These are phyloP conservation scores for Myripristis murdjan DNA, from an alignment of 2,797 vertebrate genomes.

Conservation along the genomic window DNA sequence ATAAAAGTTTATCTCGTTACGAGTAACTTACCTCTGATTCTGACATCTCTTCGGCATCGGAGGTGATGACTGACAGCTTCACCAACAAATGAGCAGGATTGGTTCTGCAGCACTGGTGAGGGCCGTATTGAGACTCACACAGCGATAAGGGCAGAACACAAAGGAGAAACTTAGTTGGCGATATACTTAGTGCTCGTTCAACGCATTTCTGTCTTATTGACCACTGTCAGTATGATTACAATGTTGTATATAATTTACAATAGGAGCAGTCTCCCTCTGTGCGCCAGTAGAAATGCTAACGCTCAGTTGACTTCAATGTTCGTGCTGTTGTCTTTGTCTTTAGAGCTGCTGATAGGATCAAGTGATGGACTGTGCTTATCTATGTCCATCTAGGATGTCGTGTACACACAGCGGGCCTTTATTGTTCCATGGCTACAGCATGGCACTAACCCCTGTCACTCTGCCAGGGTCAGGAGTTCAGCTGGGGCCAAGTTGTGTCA, in stretches of 20 bases:
- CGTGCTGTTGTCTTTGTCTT: constrained; percentile 65
- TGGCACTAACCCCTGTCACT: constrained; percentile 45
- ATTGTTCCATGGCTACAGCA: constrained; percentile 37
- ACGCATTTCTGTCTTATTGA: neutral
- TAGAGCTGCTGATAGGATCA: constrained; percentile 69
- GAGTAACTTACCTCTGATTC: too few species aligned
- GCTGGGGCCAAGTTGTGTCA: constrained; percentile 6
- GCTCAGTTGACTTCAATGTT: constrained; percentile 45
- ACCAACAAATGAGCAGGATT: too few species aligned
- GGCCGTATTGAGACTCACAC: too few species aligned
- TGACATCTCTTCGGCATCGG: too few species aligned
- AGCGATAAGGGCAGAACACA: too few species aligned
- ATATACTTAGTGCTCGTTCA: too few species aligned
- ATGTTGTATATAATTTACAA: constrained; percentile 27
- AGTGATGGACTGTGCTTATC: constrained; percentile 63
- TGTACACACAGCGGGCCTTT: constrained; percentile 63
- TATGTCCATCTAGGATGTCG: constrained; percentile 62
- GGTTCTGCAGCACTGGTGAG: too few species aligned
- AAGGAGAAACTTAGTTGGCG: too few species aligned
- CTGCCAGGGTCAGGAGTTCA: constrained; percentile 16
- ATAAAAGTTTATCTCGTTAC: too few species aligned
- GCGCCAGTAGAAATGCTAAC: constrained; percentile 24
- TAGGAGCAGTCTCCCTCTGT: constrained; percentile 35
- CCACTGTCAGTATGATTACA: constrained; percentile 13
- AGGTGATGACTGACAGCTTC: too few species aligned